Evolutionary conservation across 1,140 invertebrate species (phyloP).

Genomic region (Spodoptera frugiperda): DNA sequence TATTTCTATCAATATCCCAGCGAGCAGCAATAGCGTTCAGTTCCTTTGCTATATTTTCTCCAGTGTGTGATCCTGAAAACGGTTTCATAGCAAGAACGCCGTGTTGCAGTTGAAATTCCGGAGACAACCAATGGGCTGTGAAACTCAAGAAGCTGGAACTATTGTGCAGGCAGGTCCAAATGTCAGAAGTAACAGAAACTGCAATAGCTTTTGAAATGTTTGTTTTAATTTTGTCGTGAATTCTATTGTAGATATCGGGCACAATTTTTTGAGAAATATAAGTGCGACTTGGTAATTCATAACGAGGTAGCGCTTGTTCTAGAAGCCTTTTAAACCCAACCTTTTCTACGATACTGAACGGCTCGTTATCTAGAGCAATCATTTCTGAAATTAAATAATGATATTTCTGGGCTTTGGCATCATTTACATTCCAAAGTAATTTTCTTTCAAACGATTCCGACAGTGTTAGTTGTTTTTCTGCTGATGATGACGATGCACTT

Average conservation of each 20-base stretch:
- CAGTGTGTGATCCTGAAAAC: constrained; percentile 58
- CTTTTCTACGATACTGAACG: too few relatives aligned
- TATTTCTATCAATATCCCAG: constrained; percentile 53
- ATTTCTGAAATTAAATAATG: too few relatives aligned
- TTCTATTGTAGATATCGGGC: constrained; percentile 59
- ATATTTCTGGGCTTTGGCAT: too few relatives aligned
- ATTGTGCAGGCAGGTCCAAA: constrained; percentile 65
- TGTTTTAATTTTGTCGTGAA: constrained; percentile 53
- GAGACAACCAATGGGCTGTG: constrained; percentile 64
- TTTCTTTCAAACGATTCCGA: too few relatives aligned
- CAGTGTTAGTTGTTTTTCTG: too few relatives aligned
- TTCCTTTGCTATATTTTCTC: constrained; percentile 59
- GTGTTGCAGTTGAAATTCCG: constrained; percentile 58
- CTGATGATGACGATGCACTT: too few relatives aligned
- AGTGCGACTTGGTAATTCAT: constrained; percentile 57
- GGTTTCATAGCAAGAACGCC: constrained; percentile 63
- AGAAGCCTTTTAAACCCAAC: constrained; percentile 54
- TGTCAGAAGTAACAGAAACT: constrained; percentile 60
- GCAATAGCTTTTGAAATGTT: constrained; percentile 53
- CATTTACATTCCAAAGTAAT: too few relatives aligned
- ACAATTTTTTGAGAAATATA: constrained; percentile 59
- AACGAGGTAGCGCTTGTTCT: constrained; percentile 50
- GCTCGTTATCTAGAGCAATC: too few relatives aligned
- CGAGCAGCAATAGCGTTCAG: constrained; percentile 52
- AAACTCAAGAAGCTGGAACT: constrained; percentile 62